phyloP scores from a whole-genome alignment of 2,113 vertebrate species.

The Octodon degus region DNA sequence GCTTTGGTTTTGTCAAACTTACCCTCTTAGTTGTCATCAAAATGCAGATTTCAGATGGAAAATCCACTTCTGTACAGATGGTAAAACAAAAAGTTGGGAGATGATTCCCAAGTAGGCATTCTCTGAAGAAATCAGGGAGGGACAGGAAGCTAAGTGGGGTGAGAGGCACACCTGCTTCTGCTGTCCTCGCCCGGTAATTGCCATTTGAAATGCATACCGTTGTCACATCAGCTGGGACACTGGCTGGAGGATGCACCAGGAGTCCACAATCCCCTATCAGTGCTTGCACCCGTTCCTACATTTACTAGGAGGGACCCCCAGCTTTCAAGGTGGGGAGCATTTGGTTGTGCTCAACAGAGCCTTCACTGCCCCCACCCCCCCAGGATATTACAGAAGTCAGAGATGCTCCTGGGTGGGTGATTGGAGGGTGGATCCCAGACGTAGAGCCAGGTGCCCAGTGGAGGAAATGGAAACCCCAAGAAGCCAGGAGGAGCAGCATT shows the following conservation, averaged over 20 bases:
- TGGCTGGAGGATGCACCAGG: accelerated
- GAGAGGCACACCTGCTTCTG: no score
- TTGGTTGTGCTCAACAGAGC: accelerated
- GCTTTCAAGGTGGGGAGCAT: accelerated
- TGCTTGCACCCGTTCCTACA: accelerated
- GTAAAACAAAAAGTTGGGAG: neutral
- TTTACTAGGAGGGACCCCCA: neutral
- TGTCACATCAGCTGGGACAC: accelerated
- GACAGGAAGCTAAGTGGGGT: accelerated
- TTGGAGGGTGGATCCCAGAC: neutral
- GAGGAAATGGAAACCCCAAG: neutral
- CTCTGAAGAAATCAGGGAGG: neutral
- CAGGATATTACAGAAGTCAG: neutral
- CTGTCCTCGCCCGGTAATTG: accelerated
- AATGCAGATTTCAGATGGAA: neutral
- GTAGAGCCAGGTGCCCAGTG: no score
- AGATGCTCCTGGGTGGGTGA: accelerated
- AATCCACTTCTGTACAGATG: no score
- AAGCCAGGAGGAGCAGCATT: accelerated
- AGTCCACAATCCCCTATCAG: neutral
- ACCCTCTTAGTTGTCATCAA: neutral
- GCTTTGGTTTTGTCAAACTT: no score
- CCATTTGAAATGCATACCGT: accelerated
- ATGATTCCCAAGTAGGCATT: neutral
- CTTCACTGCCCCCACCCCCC: neutral